Percentiles rank a stretch among this genome's conserved stretches.
Conservation (phyloP, 2,113 vertebrate species). For the Nettapus auritus region DNA sequence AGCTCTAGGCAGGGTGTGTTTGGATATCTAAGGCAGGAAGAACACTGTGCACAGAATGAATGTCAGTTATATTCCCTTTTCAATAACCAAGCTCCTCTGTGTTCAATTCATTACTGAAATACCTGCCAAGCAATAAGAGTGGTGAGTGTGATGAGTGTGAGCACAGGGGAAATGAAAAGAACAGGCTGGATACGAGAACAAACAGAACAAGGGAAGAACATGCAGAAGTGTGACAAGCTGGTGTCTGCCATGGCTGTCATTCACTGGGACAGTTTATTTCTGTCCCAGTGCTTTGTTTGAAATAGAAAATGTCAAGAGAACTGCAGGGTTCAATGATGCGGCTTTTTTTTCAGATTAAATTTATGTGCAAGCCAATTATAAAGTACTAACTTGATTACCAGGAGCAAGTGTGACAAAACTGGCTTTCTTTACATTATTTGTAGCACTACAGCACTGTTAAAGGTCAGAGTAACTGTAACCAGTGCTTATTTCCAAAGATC, state of each 20-base stretch:
- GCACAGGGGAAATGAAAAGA: slow-evolving; percentile 3
- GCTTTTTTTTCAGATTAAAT: background rate
- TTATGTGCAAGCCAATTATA: background rate
- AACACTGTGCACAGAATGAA: background rate
- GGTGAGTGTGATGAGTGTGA: background rate
- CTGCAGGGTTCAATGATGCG: background rate
- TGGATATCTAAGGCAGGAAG: background rate
- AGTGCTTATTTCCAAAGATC: background rate
- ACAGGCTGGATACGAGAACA: background rate
- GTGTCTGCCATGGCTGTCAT: background rate
- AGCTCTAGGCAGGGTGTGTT: background rate
- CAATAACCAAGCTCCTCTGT: background rate
- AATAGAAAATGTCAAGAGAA: background rate
- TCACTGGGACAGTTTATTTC: background rate
- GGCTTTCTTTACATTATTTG: background rate
- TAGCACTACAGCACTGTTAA: background rate
- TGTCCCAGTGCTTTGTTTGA: background rate
- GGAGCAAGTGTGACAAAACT: slow-evolving; percentile 5
- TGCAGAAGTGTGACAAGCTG: background rate
- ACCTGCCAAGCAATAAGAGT: background rate
- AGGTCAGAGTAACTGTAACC: background rate
- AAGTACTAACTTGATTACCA: background rate
- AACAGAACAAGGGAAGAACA: background rate
- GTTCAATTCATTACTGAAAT: background rate
- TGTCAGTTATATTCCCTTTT: background rate